Conservation (phyloP, 2,797 vertebrate species). For the Sebastes minor region DNA sequence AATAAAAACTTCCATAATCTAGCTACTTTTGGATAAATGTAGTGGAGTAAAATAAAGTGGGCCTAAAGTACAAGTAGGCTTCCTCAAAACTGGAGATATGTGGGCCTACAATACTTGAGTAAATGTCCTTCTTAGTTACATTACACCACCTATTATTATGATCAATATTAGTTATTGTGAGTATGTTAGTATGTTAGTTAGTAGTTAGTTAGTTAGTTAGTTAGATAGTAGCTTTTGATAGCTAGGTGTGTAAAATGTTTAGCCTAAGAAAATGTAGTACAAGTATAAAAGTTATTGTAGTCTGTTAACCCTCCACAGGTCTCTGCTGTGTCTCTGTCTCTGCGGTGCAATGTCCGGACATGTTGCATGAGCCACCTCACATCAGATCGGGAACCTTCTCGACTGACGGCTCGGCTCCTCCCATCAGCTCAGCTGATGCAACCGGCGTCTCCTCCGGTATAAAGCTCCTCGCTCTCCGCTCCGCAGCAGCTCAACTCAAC, state of each 20-base stretch:
- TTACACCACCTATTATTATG: too few relatives aligned
- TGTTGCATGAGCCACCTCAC: conserved; percentile 52
- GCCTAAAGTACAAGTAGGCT: too few relatives aligned
- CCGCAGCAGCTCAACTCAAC: accelerated
- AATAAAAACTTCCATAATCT: too few relatives aligned
- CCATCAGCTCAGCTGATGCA: conserved; percentile 77
- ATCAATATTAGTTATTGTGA: too few relatives aligned
- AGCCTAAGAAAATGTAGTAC: too few relatives aligned
- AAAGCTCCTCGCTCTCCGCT: neutral
- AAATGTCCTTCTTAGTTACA: neutral
- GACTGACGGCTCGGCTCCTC: conserved; percentile 40
- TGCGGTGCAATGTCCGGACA: conserved; percentile 9
- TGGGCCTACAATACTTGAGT: neutral
- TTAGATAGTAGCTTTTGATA: too few relatives aligned
- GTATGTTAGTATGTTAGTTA: too few relatives aligned
- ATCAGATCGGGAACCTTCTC: conserved; percentile 36
- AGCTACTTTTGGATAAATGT: too few relatives aligned
- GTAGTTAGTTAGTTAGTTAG: too few relatives aligned
- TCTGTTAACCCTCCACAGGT: neutral
- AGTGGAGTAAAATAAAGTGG: neutral
- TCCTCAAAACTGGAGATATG: too few relatives aligned
- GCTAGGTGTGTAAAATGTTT: too few relatives aligned
- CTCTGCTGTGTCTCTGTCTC: neutral
- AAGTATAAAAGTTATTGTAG: neutral
- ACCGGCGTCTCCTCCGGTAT: conserved; percentile 47